These are phyloP conservation scores for Patiria pectinifera DNA, from an alignment of 53 echinoderm and acorn worm species.

Conservation along the genomic window DNA sequence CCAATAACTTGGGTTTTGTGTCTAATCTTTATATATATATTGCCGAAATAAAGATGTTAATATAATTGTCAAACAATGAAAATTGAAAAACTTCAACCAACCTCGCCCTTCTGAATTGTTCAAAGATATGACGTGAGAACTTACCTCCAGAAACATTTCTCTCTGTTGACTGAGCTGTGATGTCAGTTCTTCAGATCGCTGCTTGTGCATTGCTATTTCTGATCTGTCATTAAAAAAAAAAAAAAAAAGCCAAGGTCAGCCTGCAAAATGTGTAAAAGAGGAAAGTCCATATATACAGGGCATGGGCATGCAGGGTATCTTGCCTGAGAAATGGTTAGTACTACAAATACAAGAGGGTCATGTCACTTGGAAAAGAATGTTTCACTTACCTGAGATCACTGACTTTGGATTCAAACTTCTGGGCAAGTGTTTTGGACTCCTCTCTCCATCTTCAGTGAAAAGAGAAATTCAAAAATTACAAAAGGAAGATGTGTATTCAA, in stretches of 20 bases:
- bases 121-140: not conserved
- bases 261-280: too few relatives aligned
- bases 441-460: conserved; percentile 81
- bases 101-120: too few relatives aligned
- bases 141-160: conserved; percentile 80
- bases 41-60: too few relatives aligned
- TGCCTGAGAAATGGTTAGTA: too few relatives aligned
- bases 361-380: not conserved
- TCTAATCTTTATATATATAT: too few relatives aligned
- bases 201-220: conserved; percentile 79
- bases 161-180: conserved; percentile 77
- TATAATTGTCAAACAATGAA: too few relatives aligned
- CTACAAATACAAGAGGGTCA: too few relatives aligned
- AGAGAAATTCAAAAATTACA: conserved; percentile 1
- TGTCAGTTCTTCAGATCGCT: conserved; percentile 81
- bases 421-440: conserved; percentile 81
- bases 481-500: not conserved
- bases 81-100: too few relatives aligned
- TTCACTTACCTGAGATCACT: conserved; percentile 81
- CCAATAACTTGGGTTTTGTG: too few relatives aligned
- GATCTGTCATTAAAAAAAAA: conserved; percentile 49
- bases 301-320: too few relatives aligned
- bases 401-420: conserved; percentile 89
- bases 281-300: too few relatives aligned
- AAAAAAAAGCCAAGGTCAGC: too few relatives aligned